These are phyloP conservation scores for Kuschelorhynchus macadamiae DNA, from an alignment of 2,888 invertebrate species.

Conservation along the genomic window DNA sequence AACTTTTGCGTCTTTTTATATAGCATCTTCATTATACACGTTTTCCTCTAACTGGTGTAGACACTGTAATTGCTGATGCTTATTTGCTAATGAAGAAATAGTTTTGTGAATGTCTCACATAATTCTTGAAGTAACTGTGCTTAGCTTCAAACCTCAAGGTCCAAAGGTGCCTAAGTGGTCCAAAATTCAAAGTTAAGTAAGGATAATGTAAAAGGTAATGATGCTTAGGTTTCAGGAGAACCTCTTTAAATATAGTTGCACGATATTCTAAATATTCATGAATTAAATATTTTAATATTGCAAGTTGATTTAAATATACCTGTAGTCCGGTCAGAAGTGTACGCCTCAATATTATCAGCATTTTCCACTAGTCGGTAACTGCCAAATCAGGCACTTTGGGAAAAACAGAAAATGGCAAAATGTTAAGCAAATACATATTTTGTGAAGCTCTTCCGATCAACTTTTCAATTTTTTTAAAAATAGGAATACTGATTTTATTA, in stretches of 20 bases:
- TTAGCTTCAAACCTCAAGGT: neutral
- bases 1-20: too few relatives aligned
- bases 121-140: neutral
- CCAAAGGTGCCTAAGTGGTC: neutral
- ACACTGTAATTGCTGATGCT: neutral
- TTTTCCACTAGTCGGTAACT: too few relatives aligned
- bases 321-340: too few relatives aligned
- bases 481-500: neutral
- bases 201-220: neutral
- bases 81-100: neutral
- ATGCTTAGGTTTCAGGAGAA: neutral
- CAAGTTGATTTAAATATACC: too few relatives aligned
- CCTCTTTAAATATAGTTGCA: neutral
- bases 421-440: neutral
- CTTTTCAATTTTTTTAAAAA: neutral
- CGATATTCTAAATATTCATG: neutral
- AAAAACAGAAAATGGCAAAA: neutral
- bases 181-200: neutral
- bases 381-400: too few relatives aligned
- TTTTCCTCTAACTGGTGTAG: too few relatives aligned
- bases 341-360: too few relatives aligned
- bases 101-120: neutral
- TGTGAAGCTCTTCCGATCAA: neutral
- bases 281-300: too few relatives aligned
- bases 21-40: too few relatives aligned